Percentiles rank a stretch among this genome's conserved stretches.
Conservation (phyloP, 2,888 invertebrate species). For the Sphaeridia pumilis region DNA sequence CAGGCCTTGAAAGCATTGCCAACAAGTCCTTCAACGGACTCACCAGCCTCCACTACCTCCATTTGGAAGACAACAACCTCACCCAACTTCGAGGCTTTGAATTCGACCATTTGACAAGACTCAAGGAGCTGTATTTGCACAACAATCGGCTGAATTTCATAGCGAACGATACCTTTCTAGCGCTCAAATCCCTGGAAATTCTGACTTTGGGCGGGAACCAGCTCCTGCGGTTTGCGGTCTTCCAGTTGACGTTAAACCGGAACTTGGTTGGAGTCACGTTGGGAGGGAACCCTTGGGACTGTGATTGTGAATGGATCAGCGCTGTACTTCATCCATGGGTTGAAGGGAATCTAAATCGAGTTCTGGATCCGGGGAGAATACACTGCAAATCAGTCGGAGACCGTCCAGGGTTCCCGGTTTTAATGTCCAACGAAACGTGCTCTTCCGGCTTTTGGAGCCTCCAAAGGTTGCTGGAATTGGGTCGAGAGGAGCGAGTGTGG, state of each 20-base stretch:
- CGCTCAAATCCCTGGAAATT: slow-evolving; percentile 63
- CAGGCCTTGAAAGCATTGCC: slow-evolving; percentile 61
- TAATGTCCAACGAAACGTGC: slow-evolving; percentile 33
- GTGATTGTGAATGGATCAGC: slow-evolving; percentile 79
- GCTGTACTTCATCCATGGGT: slow-evolving; percentile 76
- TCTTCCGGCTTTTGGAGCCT: too few relatives aligned
- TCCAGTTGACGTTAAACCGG: slow-evolving; percentile 57
- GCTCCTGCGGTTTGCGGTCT: slow-evolving; percentile 64
- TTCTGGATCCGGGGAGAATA: slow-evolving; percentile 9
- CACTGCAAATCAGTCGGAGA: background rate
- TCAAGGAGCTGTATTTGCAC: slow-evolving; percentile 61
- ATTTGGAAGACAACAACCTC: slow-evolving; percentile 63
- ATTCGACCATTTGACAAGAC: slow-evolving; percentile 59
- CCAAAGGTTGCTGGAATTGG: slow-evolving; percentile 33
- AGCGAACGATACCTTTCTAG: slow-evolving; percentile 64
- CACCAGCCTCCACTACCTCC: slow-evolving; percentile 57
- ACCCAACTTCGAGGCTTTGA: slow-evolving; percentile 61
- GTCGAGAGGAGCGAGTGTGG: slow-evolving; percentile 37
- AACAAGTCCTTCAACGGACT: slow-evolving; percentile 74
- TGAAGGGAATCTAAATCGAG: slow-evolving; percentile 24
- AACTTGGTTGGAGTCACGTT: slow-evolving; percentile 62
- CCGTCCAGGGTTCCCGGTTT: slow-evolving; percentile 19
- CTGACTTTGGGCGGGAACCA: slow-evolving; percentile 73
- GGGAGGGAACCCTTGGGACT: slow-evolving; percentile 77
- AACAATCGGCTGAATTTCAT: slow-evolving; percentile 65